Evolutionary conservation across 2,888 invertebrate species (phyloP), one percentile per base, ranked within the genome.

Genomic region (Sepiola atlantica): DNA sequence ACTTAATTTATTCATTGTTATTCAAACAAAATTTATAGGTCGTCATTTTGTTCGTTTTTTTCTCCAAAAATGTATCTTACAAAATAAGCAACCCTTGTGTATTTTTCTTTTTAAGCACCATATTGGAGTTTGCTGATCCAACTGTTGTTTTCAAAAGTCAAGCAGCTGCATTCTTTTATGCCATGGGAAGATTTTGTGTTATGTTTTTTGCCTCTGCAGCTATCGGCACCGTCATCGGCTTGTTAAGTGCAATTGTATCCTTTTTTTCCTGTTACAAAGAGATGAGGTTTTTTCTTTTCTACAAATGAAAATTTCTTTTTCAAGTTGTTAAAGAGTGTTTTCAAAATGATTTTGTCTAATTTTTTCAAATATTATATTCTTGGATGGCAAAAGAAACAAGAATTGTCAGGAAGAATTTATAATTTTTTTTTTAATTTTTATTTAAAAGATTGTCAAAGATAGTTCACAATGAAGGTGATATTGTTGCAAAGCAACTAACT

Each of bases 201-300:
- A 99, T 99, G 99, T 99, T 99, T 97, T 99, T 99, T 98, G 99
- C 99, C 18, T 99, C 99, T 1, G 99, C 99, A 94, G 99, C 99
- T 77, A 99, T 99, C 95, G 99, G 99, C 45, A 99, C 99, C 1
- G 98, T 98, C 32, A 99, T 99, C 98, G 99, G 99, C 91, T 98
- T 99, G 54, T 98, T 99, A 77, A 99, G 97, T 95, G 97, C 97
- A 45, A 95, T 97, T 95, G 97, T 97, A 97, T 97, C 96, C 96
- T 97, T 96, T 95, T 16, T n/a, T 55, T 55, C 45, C 45, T 35
- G 35, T 18, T 35, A 93, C 12, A n/a, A 18, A 93, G 0, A 55
- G 21, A 61, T 28, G 61, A 61, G 28, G 28, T 77, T 18, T 18
- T 45, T 92, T 92, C 16, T 55, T 92, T 21, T 28, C 18, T 32